Percentiles rank a stretch among this genome's conserved stretches.
Evolutionary conservation across 2,888 invertebrate genomes (phyloP).

Genomic region (Strigamia transsilvanica): DNA sequence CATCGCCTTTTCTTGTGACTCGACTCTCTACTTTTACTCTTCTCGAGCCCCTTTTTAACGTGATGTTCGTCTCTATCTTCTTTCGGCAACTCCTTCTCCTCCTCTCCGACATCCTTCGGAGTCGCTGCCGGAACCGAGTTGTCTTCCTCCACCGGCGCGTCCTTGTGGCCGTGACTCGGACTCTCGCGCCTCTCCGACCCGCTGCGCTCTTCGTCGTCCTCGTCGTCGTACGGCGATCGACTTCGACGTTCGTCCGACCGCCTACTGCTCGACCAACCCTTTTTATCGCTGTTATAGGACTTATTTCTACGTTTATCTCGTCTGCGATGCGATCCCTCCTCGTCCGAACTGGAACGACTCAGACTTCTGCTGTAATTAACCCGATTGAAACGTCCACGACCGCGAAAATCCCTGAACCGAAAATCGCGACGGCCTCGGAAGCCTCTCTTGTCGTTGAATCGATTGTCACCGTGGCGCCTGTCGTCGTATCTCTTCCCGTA

Average conservation of each 20-base stretch:
- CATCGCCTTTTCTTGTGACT: neutral
- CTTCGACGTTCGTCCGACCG: neutral
- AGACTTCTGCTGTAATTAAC: neutral
- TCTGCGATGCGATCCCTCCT: neutral
- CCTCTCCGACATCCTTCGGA: neutral
- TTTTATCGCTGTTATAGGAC: neutral
- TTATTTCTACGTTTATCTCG: neutral
- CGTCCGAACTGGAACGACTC: neutral
- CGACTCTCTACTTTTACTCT: neutral
- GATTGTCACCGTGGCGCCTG: neutral
- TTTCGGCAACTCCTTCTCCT: neutral
- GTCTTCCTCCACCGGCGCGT: neutral
- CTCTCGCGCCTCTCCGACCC: neutral
- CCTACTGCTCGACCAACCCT: neutral
- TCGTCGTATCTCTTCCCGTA: conserved; percentile 10
- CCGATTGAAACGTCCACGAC: neutral
- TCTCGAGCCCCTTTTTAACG: neutral
- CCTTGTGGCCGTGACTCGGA: neutral
- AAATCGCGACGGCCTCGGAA: neutral
- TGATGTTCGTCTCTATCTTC: neutral
- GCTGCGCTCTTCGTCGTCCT: neutral
- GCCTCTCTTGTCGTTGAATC: neutral
- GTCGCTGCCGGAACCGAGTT: neutral
- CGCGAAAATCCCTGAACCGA: neutral
- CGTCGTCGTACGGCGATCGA: conserved; percentile 9